Evolutionary conservation across 2,888 invertebrate species (phyloP).

Genomic region (Aproaerema taeniolella): DNA sequence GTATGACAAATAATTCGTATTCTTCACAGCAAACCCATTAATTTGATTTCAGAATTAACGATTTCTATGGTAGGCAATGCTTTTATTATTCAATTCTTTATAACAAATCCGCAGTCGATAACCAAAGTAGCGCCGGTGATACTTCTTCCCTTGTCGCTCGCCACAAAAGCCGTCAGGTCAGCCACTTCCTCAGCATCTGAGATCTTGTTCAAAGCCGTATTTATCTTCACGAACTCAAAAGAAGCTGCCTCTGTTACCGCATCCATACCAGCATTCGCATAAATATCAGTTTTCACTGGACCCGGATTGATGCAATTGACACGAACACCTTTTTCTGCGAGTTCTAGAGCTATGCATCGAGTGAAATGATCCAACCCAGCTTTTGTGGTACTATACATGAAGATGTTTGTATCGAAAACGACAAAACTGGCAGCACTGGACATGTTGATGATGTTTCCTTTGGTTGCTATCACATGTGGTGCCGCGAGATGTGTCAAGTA

Average conservation of each 20-base stretch:
- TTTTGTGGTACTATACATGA: slow-evolving; percentile 29
- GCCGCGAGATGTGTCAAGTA: slow-evolving; percentile 26
- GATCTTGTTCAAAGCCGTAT: slow-evolving; percentile 20
- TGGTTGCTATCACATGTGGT: slow-evolving; percentile 28
- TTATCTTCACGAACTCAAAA: background rate
- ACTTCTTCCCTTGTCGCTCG: slow-evolving; percentile 34
- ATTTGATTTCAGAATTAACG: no score
- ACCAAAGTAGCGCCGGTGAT: slow-evolving; percentile 31
- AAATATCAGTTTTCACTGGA: slow-evolving; percentile 65
- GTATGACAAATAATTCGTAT: no score
- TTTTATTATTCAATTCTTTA: no score
- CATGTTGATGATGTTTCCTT: slow-evolving; percentile 35
- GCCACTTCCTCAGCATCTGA: slow-evolving; percentile 27
- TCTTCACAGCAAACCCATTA: no score
- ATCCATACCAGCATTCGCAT: slow-evolving; percentile 9
- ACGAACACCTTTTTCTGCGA: slow-evolving; percentile 83
- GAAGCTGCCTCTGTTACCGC: slow-evolving; percentile 6
- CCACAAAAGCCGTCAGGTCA: slow-evolving; percentile 29
- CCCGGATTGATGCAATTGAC: slow-evolving; percentile 59
- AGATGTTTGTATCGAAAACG: slow-evolving; percentile 47
- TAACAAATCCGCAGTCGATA: slow-evolving; percentile 20
- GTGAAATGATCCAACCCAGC: slow-evolving; percentile 37
- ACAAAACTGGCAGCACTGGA: slow-evolving; percentile 33
- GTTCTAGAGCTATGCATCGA: slow-evolving; percentile 70
- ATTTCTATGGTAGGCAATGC: no score